Base-by-base conservation (phyloP, 2,888 invertebrate species). In the Polydrusus tereticollis region DNA sequence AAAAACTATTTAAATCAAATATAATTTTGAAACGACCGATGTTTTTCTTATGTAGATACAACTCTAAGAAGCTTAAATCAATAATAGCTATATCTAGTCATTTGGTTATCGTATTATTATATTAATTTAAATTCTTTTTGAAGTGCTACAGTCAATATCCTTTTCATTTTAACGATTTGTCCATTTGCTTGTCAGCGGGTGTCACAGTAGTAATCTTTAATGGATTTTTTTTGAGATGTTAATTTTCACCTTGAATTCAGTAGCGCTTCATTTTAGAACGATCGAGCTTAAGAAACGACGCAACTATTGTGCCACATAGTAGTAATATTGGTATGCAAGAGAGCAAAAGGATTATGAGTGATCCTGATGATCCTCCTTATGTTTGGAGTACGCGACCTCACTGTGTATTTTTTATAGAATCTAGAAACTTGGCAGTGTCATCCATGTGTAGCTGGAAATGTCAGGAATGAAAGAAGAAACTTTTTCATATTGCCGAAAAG, bases 201-300 rank as follows among this genome's bases (percentile, higher is more conserved):
- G 52, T 52, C 52, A 52, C n/a, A 14, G 52, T 52, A 7, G 52
- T 52, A 52, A 29, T 29, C 52, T 52, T 52, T 52, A 52, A 52
- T 52, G 52, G 52, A 52, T 52, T 52, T 50, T 50, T 52, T 52
- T 52, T 52, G 52, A 52, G 52, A 52, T 52, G 52, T 52, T 52
- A 52, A 52, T 52, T 52, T 16, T 52, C 20, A 14, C n/a, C 14
- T 52, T 52, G 7, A 52, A 47, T 47, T 23, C 47, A 47, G 47
- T 47, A 47, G 47, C 47, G 47, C 12, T 47, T 23, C 23, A 47
- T 23, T 21, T 14, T 47, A n/a, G 21, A n/a, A 12, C 20, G 18
- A 18, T 18, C 8, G 12, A 5, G 36, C n/a, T 36, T 3, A 36
- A 36, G 36, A n/a, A 3, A n/a, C n/a, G 36, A n/a, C n/a, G n/a